Conservation (phyloP, 2,113 vertebrate genomes). For the Aythya baeri region DNA sequence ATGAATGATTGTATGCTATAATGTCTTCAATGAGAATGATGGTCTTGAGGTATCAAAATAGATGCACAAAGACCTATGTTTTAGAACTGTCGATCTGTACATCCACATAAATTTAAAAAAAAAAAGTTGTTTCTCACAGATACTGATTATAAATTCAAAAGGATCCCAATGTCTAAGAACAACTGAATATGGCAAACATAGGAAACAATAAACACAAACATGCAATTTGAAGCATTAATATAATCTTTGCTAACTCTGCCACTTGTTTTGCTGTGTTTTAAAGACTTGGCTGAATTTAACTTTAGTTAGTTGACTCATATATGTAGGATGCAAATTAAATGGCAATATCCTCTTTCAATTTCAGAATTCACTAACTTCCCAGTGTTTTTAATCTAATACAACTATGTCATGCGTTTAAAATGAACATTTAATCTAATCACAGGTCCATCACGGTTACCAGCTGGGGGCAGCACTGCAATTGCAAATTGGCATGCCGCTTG, state of each 20-base stretch:
- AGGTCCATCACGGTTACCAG: conserved; percentile 54
- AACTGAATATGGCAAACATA: not conserved
- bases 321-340: not conserved
- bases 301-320: not conserved
- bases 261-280: not conserved
- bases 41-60: not conserved
- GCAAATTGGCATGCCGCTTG: not conserved
- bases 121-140: not conserved
- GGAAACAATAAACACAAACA: not conserved
- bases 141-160: not conserved
- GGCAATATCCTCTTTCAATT: not conserved
- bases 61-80: not conserved
- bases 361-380: not conserved
- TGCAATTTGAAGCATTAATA: not conserved
- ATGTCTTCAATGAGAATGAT: not conserved
- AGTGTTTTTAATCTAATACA: not conserved
- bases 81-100: accelerated
- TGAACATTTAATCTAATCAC: not conserved
- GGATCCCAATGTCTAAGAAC: not conserved
- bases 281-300: not conserved
- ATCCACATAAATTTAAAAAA: not conserved
- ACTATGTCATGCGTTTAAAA: not conserved
- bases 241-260: not conserved
- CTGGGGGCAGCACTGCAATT: conserved; percentile 80
- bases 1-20: not conserved